Evolutionary conservation across 2,113 vertebrate genomes (phyloP).

Genomic region (Dromas ardeola): DNA sequence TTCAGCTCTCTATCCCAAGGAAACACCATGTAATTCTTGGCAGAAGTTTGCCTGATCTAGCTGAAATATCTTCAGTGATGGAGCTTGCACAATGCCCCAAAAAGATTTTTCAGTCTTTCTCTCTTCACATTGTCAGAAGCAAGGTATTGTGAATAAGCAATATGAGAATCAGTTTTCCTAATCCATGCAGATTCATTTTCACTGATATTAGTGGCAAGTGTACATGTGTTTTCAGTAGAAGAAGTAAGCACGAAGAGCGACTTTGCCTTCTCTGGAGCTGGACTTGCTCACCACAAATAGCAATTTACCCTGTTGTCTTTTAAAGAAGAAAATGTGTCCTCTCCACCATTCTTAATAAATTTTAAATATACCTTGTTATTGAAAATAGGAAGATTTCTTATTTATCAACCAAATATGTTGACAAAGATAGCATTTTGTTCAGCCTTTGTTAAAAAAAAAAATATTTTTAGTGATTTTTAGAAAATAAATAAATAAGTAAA

Average conservation of each 20-base stretch:
- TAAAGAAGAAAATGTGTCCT: not conserved
- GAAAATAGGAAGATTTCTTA: not conserved
- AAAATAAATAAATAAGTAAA: not conserved
- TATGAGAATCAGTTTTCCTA: not conserved
- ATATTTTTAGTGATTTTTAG: not conserved
- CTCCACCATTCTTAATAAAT: not conserved
- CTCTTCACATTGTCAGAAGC: not conserved
- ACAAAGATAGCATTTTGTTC: not conserved
- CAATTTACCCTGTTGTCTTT: not conserved
- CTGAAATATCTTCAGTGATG: not conserved
- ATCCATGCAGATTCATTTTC: not conserved
- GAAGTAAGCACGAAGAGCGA: not conserved
- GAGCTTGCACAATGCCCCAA: not conserved
- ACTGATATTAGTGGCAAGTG: not conserved
- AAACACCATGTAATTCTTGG: not conserved
- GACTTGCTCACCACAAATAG: not conserved
- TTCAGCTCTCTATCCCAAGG: not conserved
- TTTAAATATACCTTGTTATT: not conserved
- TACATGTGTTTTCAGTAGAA: not conserved
- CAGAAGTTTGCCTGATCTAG: not conserved
- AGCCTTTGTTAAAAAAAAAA: not conserved
- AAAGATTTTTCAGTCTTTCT: not conserved
- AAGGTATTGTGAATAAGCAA: not conserved
- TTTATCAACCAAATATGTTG: not conserved
- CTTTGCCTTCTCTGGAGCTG: not conserved